A percentile compares a stretch with the other conserved stretches of the same genome.
Evolutionary conservation across 2,797 vertebrate species (phyloP).

Genomic region (Australoheros facetus): DNA sequence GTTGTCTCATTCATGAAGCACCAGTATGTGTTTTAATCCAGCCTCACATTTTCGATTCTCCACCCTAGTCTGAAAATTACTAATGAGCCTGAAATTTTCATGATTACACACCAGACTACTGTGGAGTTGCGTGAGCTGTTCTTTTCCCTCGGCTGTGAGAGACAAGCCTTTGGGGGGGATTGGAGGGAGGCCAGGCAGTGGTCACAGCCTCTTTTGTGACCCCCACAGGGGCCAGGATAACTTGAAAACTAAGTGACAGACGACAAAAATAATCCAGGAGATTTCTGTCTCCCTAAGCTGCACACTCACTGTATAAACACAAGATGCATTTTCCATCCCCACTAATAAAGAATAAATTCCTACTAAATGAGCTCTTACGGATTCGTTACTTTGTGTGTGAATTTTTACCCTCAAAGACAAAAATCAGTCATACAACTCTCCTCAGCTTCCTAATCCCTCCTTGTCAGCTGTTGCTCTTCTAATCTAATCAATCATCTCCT

Average conservation of each 20-base stretch:
- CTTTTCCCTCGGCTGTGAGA: conserved; percentile 11
- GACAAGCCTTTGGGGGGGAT: conserved; percentile 39
- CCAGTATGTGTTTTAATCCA: not conserved
- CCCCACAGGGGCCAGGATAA: conserved; percentile 55
- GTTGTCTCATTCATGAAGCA: conserved; percentile 16
- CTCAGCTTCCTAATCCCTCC: not conserved
- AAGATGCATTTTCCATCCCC: not conserved
- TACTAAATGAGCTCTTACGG: not conserved
- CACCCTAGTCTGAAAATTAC: not conserved
- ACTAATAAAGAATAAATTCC: not conserved
- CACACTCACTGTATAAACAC: conserved; percentile 24
- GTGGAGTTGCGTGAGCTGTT: conserved; percentile 26
- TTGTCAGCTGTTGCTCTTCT: conserved; percentile 22
- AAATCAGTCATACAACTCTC: conserved; percentile 21
- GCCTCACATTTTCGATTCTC: not conserved
- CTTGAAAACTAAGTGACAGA: conserved; percentile 12
- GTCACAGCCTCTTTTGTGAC: conserved; percentile 62
- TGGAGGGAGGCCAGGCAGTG: conserved; percentile 62
- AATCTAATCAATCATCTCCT: conserved; percentile 46
- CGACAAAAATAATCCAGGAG: conserved; percentile 35
- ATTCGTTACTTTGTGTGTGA: not conserved
- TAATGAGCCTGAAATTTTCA: conserved; percentile 7
- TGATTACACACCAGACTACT: conserved; percentile 18
- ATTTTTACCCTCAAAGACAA: not conserved
- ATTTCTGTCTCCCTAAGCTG: conserved; percentile 11